Conservation (phyloP, 2,113 vertebrate species). For the Alectura lathami region DNA sequence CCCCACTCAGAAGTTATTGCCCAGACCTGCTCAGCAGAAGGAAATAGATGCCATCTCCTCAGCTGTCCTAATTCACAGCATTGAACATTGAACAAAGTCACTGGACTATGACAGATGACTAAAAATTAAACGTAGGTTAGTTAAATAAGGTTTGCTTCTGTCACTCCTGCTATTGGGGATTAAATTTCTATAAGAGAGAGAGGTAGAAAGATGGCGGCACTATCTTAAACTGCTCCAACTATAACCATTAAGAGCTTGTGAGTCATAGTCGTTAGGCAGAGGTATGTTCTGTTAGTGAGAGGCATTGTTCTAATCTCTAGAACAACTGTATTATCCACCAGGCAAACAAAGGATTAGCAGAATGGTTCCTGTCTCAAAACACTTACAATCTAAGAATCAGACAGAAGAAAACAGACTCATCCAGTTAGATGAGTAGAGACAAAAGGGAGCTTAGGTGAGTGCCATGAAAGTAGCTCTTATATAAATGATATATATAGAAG, state of each 20-base stretch:
- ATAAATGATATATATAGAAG: neutral
- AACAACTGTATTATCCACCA: neutral
- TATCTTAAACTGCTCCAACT: neutral
- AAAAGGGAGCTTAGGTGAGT: neutral
- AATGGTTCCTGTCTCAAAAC: neutral
- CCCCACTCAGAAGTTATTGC: neutral
- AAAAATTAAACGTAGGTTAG: neutral
- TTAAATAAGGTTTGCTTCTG: neutral
- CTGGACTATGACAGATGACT: neutral
- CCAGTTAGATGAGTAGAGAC: neutral
- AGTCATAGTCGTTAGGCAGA: conserved; percentile 16
- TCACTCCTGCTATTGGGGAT: neutral
- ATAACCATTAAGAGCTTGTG: neutral
- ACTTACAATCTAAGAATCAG: neutral
- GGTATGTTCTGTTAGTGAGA: neutral
- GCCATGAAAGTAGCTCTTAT: neutral
- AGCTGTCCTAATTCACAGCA: neutral
- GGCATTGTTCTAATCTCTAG: conserved; percentile 5
- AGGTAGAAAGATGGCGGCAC: neutral
- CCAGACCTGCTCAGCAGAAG: neutral
- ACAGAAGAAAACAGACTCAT: neutral
- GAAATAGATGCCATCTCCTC: neutral
- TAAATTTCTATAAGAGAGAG: neutral
- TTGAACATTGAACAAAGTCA: neutral
- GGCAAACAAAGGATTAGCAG: conserved; percentile 1